Conservation (phyloP, 2,888 invertebrate genomes). For the Harmothoe impar region DNA sequence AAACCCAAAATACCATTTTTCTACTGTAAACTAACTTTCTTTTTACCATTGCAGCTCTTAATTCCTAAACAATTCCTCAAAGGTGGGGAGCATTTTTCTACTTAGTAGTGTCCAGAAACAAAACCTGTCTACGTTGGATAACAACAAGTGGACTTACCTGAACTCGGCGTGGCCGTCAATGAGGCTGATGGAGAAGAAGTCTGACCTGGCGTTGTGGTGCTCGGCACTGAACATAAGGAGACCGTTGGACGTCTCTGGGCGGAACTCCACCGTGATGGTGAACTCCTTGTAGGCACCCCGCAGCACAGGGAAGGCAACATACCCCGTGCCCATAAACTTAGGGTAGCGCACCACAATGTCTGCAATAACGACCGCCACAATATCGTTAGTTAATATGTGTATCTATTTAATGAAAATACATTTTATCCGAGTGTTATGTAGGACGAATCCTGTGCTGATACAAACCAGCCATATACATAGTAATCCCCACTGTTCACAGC, state of each 20-base stretch:
- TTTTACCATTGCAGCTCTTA: too few species aligned
- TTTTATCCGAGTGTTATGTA: too few species aligned
- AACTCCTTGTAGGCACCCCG: constrained; percentile 93
- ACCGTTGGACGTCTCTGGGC: constrained; percentile 90
- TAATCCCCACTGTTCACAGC: too few species aligned
- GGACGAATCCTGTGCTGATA: too few species aligned
- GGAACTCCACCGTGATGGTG: constrained; percentile 92
- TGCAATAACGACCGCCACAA: constrained; percentile 67
- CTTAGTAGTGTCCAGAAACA: too few species aligned
- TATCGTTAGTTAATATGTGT: background rate
- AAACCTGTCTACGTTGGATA: too few species aligned
- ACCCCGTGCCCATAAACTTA: constrained; percentile 94
- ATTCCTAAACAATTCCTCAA: too few species aligned
- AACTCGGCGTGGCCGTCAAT: constrained; percentile 92
- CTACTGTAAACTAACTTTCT: too few species aligned
- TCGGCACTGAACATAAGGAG: constrained; percentile 95
- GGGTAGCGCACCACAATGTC: constrained; percentile 79
- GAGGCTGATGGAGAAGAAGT: constrained; percentile 93
- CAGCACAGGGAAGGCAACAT: constrained; percentile 93
- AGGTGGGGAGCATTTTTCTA: too few species aligned
- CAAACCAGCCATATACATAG: too few species aligned
- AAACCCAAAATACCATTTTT: too few species aligned
- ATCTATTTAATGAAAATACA: too few species aligned
- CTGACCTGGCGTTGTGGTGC: constrained; percentile 92
- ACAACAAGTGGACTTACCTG: constrained; percentile 87